Conservation (phyloP, 30 jellyfish, hydroid and myxozoan genomes). For the Nemopilema nomurai region DNA sequence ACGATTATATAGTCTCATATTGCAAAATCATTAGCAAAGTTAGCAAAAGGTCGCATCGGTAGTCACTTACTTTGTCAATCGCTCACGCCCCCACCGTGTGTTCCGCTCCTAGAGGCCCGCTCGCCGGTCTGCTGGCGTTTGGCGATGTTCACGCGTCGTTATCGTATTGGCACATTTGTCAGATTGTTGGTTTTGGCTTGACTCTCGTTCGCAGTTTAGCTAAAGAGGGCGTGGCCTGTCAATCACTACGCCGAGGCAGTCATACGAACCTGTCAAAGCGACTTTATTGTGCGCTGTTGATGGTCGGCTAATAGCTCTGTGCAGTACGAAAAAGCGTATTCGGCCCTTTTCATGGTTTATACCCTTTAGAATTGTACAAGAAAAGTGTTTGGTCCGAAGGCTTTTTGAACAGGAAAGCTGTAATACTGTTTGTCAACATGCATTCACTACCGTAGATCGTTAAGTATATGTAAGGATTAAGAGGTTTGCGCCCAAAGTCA, state of each 20-base stretch:
- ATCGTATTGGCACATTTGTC: slow-evolving; percentile 62
- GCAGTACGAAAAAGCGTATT: slow-evolving; percentile 40
- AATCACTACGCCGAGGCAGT: slow-evolving; percentile 12
- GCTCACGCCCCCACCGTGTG: slow-evolving; percentile 42
- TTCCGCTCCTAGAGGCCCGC: background rate
- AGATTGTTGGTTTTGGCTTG: slow-evolving; percentile 48
- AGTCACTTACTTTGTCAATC: slow-evolving; percentile 14
- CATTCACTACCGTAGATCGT: slow-evolving; percentile 70
- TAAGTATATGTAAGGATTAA: slow-evolving; percentile 76
- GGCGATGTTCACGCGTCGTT: slow-evolving; percentile 15
- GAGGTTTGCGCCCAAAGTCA: slow-evolving; percentile 59
- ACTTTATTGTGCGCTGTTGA: slow-evolving; percentile 20
- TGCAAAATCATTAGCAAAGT: background rate
- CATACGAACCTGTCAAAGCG: slow-evolving; percentile 19
- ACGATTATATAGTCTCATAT: too few relatives aligned
- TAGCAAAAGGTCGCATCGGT: background rate
- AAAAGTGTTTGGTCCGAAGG: slow-evolving; percentile 68
- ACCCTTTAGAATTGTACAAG: slow-evolving; percentile 38
- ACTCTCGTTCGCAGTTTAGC: slow-evolving; percentile 35
- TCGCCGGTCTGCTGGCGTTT: slow-evolving; percentile 20
- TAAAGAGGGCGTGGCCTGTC: slow-evolving; percentile 71
- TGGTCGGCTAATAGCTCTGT: slow-evolving; percentile 59
- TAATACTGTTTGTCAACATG: slow-evolving; percentile 74
- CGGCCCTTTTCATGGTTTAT: slow-evolving; percentile 71
- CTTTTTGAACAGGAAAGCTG: slow-evolving; percentile 77